A percentile compares a stretch with the other conserved stretches of the same genome.
Evolutionary conservation across 2,888 invertebrate species (phyloP).

Genomic region (Agelastica alni): DNA sequence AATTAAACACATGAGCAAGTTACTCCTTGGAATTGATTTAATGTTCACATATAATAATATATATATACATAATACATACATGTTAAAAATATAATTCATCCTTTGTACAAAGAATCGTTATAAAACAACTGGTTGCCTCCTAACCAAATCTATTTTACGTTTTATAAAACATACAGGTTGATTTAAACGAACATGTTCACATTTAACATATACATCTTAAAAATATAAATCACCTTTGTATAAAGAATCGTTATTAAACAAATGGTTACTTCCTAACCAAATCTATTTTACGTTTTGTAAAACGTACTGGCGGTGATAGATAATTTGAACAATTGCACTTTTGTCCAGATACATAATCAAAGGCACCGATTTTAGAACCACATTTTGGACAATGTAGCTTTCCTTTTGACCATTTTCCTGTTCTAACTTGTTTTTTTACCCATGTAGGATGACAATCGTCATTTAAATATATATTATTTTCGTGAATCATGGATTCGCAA

Average conservation of each 20-base stretch:
- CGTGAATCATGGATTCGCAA: conserved; percentile 39
- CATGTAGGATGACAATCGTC: conserved; percentile 65
- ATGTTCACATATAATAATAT: too few relatives aligned
- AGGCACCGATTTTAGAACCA: conserved; percentile 65
- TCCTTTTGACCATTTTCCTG: conserved; percentile 69
- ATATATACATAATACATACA: too few relatives aligned
- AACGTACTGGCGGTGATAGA: conserved; percentile 64
- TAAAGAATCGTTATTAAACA: too few relatives aligned
- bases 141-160: conserved; percentile 65
- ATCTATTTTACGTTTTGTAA: conserved; percentile 69
- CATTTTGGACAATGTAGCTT: conserved; percentile 68
- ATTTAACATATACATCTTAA: too few relatives aligned
- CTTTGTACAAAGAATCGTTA: too few relatives aligned
- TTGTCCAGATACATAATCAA: conserved; percentile 68
- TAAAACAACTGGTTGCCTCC: too few relatives aligned
- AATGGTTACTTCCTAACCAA: conserved; percentile 34
- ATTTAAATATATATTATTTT: conserved; percentile 57
- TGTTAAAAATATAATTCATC: too few relatives aligned
- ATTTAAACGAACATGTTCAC: too few relatives aligned
- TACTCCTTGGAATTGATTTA: too few relatives aligned
- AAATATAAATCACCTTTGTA: too few relatives aligned
- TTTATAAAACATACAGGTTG: conserved; percentile 66
- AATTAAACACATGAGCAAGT: too few relatives aligned
- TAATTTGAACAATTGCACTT: conserved; percentile 65
- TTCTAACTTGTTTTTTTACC: conserved; percentile 61